A percentile compares a stretch with the other conserved stretches of the same genome.
Evolutionary conservation across 2,113 vertebrate species (phyloP).

Genomic region (Stegostoma tigrinum): DNA sequence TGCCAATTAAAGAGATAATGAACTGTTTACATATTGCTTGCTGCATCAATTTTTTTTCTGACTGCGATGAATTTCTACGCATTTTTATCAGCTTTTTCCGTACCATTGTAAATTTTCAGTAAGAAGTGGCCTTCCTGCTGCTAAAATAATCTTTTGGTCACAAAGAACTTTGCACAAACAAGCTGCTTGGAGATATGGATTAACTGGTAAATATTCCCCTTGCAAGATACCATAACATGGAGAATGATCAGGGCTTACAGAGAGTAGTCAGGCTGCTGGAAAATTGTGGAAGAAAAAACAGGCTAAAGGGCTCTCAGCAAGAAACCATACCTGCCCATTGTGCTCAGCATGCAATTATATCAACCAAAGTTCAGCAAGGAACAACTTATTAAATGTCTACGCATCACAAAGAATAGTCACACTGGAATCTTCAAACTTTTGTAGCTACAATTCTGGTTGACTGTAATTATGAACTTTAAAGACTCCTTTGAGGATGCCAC

Average conservation of each 20-base stretch:
- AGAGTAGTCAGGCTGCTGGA: no score
- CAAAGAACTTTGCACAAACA: not conserved
- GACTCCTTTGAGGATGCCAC: no score
- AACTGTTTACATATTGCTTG: not conserved
- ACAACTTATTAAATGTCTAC: not conserved
- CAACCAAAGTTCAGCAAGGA: not conserved
- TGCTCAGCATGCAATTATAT: not conserved
- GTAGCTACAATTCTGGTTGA: no score
- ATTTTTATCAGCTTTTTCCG: not conserved
- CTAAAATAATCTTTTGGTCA: not conserved
- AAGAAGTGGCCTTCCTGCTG: not conserved
- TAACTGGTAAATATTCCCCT: not conserved
- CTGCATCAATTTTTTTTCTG: not conserved
- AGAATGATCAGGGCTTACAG: no score
- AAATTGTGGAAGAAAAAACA: no score
- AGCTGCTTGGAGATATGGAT: not conserved
- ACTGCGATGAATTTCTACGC: not conserved
- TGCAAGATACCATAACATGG: not conserved
- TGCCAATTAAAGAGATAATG: not conserved
- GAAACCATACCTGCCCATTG: no score
- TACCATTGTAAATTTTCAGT: not conserved
- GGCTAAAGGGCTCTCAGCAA: no score
- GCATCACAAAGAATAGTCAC: not conserved
- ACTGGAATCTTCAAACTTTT: no score
- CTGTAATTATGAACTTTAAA: no score